Conservation (phyloP, 2,113 vertebrate genomes). For the Pholis gunnellus region DNA sequence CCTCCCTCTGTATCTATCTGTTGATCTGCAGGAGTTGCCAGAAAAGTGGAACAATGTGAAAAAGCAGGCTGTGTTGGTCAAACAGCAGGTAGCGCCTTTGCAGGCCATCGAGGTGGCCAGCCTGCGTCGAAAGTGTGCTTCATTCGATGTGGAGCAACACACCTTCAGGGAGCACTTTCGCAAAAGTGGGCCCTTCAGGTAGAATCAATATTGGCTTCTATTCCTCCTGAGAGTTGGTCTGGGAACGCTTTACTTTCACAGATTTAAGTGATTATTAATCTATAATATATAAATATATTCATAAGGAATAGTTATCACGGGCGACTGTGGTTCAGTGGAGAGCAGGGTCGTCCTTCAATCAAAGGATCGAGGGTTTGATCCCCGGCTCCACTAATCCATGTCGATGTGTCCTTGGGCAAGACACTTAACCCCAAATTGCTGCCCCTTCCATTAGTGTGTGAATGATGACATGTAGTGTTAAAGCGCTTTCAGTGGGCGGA, state of each 20-base stretch:
- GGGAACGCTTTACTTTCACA: neutral
- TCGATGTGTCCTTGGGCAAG: too few species aligned
- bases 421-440: too few species aligned
- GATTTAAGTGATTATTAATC: neutral
- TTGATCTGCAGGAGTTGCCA: constrained; percentile 87
- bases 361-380: too few species aligned
- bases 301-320: neutral
- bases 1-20: neutral
- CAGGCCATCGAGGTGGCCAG: constrained; percentile 87
- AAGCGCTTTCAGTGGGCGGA: too few species aligned
- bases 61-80: constrained; percentile 86
- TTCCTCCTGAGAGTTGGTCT: neutral
- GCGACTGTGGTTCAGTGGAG: too few species aligned
- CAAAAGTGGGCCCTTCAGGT: constrained; percentile 92
- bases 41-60: constrained; percentile 92
- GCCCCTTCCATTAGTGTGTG: too few species aligned
- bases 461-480: too few species aligned
- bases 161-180: constrained; percentile 87
- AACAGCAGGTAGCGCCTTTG: constrained; percentile 92
- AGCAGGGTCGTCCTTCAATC: too few species aligned
- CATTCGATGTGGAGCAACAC: constrained; percentile 88
- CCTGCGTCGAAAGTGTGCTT: constrained; percentile 85
- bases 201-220: neutral
- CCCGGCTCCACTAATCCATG: too few species aligned
- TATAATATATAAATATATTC: neutral